phyloP scores from a whole-genome alignment of 2,797 vertebrate species.

The Euphonia xanthogaster region DNA sequence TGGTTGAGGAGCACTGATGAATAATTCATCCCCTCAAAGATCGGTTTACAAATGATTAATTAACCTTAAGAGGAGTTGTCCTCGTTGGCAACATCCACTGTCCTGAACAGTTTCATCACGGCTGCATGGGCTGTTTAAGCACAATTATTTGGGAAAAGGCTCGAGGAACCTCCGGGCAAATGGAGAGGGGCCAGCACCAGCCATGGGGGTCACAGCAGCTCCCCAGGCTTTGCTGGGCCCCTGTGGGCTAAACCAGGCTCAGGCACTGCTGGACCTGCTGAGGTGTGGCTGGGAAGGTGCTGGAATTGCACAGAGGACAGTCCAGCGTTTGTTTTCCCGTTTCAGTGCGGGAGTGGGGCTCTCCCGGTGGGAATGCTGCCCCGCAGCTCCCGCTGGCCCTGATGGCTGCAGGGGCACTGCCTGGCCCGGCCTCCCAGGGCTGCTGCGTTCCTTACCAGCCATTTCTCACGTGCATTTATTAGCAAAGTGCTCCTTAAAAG shows the following conservation, averaged over 20 bases:
- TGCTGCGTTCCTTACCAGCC: background rate
- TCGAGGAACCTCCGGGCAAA: accelerated
- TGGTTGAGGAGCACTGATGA: background rate
- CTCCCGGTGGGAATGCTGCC: background rate
- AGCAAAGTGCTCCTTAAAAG: background rate
- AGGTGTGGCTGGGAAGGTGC: background rate
- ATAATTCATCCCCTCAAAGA: constrained; percentile 43
- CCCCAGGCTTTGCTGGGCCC: background rate
- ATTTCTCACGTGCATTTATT: background rate
- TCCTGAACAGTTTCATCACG: background rate
- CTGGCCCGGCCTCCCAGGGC: background rate
- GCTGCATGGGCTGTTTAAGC: background rate
- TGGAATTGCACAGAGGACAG: background rate
- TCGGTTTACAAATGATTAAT: constrained; percentile 51
- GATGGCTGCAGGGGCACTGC: background rate
- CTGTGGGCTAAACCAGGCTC: background rate
- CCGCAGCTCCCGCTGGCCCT: accelerated
- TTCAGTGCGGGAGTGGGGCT: background rate
- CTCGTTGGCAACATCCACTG: background rate
- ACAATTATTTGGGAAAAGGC: background rate
- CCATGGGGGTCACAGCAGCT: accelerated
- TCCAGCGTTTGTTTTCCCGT: background rate
- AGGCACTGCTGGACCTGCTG: accelerated
- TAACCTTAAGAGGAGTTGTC: constrained; percentile 30
- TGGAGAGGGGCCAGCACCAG: accelerated